Evolutionary conservation across 2,797 vertebrate species (phyloP).

Genomic region (Adrianichthys oophorus): DNA sequence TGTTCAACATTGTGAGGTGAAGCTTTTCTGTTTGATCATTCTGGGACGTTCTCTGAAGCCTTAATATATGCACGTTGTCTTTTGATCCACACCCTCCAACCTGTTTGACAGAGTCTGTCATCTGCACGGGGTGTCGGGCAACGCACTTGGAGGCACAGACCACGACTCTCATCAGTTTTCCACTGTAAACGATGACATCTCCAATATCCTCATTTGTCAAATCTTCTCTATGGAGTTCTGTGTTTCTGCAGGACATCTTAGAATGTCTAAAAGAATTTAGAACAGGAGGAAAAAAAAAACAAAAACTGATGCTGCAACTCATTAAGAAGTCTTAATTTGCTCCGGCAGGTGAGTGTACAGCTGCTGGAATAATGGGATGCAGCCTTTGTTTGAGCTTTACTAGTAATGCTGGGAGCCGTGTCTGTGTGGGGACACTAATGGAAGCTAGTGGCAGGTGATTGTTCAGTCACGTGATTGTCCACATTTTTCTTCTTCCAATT

Average conservation of each 20-base stretch:
- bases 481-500: neutral
- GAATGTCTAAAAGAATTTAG: constrained; percentile 29
- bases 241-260: constrained; percentile 19
- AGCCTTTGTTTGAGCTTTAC: constrained; percentile 41
- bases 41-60: constrained; percentile 31
- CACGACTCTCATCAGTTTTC: constrained; percentile 50
- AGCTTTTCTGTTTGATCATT: constrained; percentile 17
- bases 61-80: constrained; percentile 45
- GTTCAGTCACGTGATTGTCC: constrained; percentile 49
- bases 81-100: constrained; percentile 43
- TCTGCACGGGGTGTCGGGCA: constrained; percentile 62
- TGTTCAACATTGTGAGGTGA: constrained; percentile 21
- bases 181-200: constrained; percentile 40
- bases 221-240: constrained; percentile 39
- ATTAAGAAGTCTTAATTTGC: constrained; percentile 7
- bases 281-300: too few relatives aligned
- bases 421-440: constrained; percentile 34
- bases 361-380: constrained; percentile 39
- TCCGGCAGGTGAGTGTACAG: constrained; percentile 19
- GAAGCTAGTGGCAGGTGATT: constrained; percentile 60
- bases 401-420: constrained; percentile 21
- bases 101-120: constrained; percentile 49
- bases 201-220: constrained; percentile 21
- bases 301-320: neutral
- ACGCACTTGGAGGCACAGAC: constrained; percentile 64